Evolutionary conservation across 2,113 vertebrate genomes (phyloP).

Genomic region (Rhynchomys soricoides): DNA sequence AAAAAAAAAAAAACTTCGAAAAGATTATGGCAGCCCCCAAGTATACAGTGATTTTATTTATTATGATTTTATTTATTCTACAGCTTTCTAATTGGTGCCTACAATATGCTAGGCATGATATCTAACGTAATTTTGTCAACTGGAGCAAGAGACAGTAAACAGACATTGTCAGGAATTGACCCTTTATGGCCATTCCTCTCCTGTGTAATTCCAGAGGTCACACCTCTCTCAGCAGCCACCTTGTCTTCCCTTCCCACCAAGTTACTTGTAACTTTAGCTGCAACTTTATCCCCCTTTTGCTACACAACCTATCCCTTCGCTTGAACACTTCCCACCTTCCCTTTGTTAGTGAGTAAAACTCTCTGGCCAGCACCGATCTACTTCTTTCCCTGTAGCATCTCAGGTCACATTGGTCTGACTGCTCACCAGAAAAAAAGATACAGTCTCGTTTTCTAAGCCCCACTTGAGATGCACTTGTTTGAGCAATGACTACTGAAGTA

Average conservation of each 20-base stretch:
- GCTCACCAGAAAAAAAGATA: slow-evolving; percentile 18
- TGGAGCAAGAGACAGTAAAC: neutral
- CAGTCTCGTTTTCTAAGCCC: neutral
- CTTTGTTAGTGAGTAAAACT: neutral
- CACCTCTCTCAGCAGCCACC: neutral
- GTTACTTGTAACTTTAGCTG: neutral
- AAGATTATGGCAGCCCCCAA: neutral
- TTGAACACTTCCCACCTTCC: neutral
- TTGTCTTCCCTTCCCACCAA: neutral
- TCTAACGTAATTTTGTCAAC: neutral
- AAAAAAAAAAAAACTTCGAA: neutral
- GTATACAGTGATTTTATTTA: neutral
- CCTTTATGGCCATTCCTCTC: neutral
- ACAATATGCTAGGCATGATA: neutral
- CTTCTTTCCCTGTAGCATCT: neutral
- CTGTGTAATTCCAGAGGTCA: neutral
- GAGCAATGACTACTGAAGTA: neutral
- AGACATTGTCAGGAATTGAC: neutral
- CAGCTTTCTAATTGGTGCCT: neutral
- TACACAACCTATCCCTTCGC: neutral
- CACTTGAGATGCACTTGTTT: neutral
- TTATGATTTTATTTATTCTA: neutral
- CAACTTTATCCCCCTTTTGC: neutral
- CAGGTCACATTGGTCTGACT: neutral
- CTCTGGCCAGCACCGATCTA: neutral